Conservation (phyloP, 2,888 invertebrate genomes). For the Erebia epiphron region DNA sequence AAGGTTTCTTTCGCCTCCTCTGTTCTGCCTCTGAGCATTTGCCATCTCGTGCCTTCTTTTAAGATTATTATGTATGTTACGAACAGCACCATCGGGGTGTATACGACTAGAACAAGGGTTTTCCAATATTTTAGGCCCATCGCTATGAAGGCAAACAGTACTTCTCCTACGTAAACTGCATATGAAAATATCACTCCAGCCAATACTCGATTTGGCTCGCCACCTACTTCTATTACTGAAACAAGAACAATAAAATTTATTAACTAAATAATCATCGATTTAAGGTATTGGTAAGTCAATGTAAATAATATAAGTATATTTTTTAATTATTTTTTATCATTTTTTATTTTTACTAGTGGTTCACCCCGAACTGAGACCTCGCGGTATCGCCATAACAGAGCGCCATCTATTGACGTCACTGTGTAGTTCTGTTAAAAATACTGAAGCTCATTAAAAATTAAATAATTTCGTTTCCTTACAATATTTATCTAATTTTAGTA, state of each 20-base stretch:
- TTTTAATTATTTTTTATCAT: no score
- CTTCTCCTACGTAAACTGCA: constrained; percentile 66
- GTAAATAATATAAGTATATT: no score
- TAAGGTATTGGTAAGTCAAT: no score
- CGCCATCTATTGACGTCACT: no score
- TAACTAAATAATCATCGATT: no score
- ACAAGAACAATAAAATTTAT: constrained; percentile 38
- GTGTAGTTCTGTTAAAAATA: no score
- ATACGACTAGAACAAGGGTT: constrained; percentile 56
- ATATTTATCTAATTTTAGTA: no score
- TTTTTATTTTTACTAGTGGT: no score
- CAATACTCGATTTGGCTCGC: constrained; percentile 63
- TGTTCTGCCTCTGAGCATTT: constrained; percentile 61
- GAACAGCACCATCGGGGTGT: constrained; percentile 60
- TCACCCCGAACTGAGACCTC: no score
- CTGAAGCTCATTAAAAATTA: no score
- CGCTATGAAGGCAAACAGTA: constrained; percentile 61
- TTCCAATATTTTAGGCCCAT: constrained; percentile 68
- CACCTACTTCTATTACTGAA: constrained; percentile 71
- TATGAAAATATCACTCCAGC: constrained; percentile 67
- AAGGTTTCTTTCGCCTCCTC: constrained; percentile 58
- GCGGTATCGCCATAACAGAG: no score
- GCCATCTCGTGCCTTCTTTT: constrained; percentile 68
- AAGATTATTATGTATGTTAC: constrained; percentile 54
- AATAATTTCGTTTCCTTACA: no score